phyloP scores from a whole-genome alignment of 1,140 invertebrate species.

The Leptopilina boulardi region DNA sequence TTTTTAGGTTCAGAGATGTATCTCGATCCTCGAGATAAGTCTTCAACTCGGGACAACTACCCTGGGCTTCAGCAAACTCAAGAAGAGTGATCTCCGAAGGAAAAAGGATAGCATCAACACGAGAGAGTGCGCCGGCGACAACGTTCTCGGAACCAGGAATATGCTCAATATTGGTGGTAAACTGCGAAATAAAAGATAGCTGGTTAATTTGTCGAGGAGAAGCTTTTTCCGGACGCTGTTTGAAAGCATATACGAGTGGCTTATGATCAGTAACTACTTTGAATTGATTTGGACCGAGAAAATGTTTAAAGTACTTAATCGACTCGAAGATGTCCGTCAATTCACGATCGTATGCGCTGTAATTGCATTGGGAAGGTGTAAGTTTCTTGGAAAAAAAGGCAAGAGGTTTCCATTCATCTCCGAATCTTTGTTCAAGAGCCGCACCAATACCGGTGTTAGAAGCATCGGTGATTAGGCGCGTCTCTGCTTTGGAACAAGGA shows the following conservation, averaged over 20 bases:
- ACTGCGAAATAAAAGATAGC: constrained; percentile 55
- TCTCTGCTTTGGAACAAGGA: not conserved
- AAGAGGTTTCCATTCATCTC: not conserved
- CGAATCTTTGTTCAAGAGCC: too few species aligned
- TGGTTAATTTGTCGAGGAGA: constrained; percentile 40
- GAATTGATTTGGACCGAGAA: constrained; percentile 51
- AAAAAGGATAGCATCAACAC: too few species aligned
- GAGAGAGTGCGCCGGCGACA: too few species aligned
- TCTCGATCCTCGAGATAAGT: too few species aligned
- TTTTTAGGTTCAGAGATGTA: too few species aligned
- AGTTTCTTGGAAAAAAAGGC: not conserved
- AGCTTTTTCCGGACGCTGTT: constrained; percentile 21
- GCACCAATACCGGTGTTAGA: too few species aligned
- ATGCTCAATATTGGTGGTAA: constrained; percentile 52
- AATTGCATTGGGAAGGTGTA: not conserved
- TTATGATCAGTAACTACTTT: constrained; percentile 52
- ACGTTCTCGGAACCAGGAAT: constrained; percentile 52
- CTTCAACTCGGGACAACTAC: too few species aligned
- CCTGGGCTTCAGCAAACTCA: too few species aligned
- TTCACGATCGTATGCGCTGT: not conserved
- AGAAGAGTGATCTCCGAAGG: too few species aligned
- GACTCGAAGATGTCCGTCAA: too few species aligned
- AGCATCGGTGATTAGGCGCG: not conserved
- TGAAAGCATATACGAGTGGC: constrained; percentile 48
- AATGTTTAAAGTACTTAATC: too few species aligned